Evolutionary conservation across 2,888 invertebrate species (phyloP).

Genomic region (Himalopsyche kuldschensis): DNA sequence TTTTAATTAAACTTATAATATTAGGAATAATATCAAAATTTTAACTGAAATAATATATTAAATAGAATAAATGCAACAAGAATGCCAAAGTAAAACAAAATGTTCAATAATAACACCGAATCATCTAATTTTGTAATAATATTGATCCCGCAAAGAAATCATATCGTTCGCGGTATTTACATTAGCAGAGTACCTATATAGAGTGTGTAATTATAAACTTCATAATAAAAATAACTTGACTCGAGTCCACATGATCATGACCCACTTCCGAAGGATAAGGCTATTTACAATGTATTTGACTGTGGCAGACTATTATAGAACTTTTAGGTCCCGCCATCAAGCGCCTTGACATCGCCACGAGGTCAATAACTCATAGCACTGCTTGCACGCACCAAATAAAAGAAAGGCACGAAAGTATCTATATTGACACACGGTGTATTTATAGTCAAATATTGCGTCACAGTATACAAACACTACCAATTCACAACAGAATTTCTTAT

Average conservation of each 20-base stretch:
- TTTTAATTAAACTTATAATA: no score
- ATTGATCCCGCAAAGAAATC: not conserved
- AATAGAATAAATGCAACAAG: no score
- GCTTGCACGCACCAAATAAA: constrained; percentile 22
- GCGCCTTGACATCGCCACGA: constrained; percentile 35
- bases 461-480: constrained; percentile 15
- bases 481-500: not conserved
- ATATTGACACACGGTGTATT: constrained; percentile 12
- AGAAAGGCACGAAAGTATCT: constrained; percentile 28
- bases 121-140: not conserved
- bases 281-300: constrained; percentile 4
- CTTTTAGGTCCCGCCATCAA: constrained; percentile 15
- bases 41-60: no score
- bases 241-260: constrained; percentile 9
- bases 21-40: no score
- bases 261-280: constrained; percentile 14
- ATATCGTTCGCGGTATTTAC: not conserved
- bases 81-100: no score
- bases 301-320: constrained; percentile 1
- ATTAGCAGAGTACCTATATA: not conserved
- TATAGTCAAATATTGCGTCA: constrained; percentile 26
- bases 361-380: constrained; percentile 36
- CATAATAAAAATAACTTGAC: not conserved
- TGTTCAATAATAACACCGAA: not conserved
- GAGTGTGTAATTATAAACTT: not conserved